A percentile compares a stretch with the other conserved stretches of the same genome.
These are phyloP conservation scores for Cassiopea andromeda DNA, from an alignment of 30 jellyfish, hydroid and myxozoan genomes.

Conservation along the genomic window DNA sequence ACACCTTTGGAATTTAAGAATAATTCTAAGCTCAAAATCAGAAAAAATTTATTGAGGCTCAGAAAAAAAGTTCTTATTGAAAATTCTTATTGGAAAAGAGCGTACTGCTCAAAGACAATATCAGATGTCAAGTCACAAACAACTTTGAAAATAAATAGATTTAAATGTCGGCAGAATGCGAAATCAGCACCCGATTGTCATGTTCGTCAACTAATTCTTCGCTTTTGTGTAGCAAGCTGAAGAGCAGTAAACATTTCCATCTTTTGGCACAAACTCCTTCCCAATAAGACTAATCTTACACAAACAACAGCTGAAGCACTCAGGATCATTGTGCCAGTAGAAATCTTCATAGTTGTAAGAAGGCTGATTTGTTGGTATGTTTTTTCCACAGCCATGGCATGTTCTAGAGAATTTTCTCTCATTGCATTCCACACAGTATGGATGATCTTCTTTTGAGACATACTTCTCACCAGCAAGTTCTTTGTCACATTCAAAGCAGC, in stretches of 20 bases:
- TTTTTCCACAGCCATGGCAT: slow-evolving; percentile 70
- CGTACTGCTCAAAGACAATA: background rate
- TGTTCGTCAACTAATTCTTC: background rate
- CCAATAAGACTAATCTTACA: slow-evolving; percentile 67
- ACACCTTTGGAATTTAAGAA: too few relatives aligned
- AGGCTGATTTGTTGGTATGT: slow-evolving; percentile 54
- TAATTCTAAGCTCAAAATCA: too few relatives aligned
- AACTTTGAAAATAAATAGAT: too few relatives aligned
- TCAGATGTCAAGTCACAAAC: background rate
- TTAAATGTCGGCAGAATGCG: too few relatives aligned
- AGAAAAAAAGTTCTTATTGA: too few relatives aligned
- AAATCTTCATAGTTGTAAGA: slow-evolving; percentile 51
- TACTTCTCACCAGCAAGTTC: slow-evolving; percentile 75
- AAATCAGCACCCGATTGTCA: too few relatives aligned
- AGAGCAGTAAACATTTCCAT: slow-evolving; percentile 73
- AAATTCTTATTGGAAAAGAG: too few relatives aligned
- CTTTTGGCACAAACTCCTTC: slow-evolving; percentile 66
- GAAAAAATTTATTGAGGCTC: too few relatives aligned
- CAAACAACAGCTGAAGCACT: slow-evolving; percentile 72
- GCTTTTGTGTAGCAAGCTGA: slow-evolving; percentile 53
- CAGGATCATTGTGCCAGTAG: slow-evolving; percentile 77
- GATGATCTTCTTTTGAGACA: slow-evolving; percentile 61
- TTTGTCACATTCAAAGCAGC: slow-evolving; percentile 83
- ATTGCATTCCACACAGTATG: slow-evolving; percentile 79
- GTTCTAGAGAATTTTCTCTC: slow-evolving; percentile 59